Base-by-base conservation (phyloP, 64 coral and sea anemone species). In the Anthopleura sola region DNA sequence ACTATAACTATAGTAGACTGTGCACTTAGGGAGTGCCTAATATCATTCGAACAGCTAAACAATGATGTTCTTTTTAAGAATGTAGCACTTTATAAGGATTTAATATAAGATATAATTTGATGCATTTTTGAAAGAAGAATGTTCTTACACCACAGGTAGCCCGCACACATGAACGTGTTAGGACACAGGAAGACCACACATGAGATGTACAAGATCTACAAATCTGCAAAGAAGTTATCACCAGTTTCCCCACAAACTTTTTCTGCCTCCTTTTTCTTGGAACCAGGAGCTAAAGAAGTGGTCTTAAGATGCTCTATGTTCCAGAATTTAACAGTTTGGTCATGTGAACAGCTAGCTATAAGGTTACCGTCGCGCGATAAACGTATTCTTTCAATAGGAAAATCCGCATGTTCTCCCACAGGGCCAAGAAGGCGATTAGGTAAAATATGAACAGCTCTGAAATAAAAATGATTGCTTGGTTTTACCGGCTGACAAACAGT, bases 341-440 rank as follows among this genome's bases (percentile, higher is more conserved):
- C 94, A 93, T 97, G 94, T 19, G 94, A 97, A 75, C 94, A 97
- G 49, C 94, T 97, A 36, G 90, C 94, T 46, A 96, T 75, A 6
- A 83, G 78, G 62, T 88, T 83, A 15, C 90, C 90, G 87, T 92
- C 84, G 39, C 88, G 77, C 3, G 94, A 96, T 26, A 92, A 64
- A 10, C 94, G 78, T 75, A 96, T 92, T 89, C 94, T 89, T 47
- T 96, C 94, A n/a, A 97, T 92, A 21, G 94, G 94, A 79, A 96
- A 96, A 37, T 96, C 94, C 23, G 91, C 54, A n/a, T 96, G 94
- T 54, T 92, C 94, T 74, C 94, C 94, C 49, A 96, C 84, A 55
- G 94, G 91, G 29, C 90, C 90, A 55, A 96, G 82, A 54, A 96
- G 80, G 36, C 87, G 86, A 66, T 96, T 96, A 23, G 94, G 94